Percentiles rank a stretch among this genome's conserved stretches.
These are phyloP conservation scores for Typhlichthys eigenmanni DNA, from an alignment of 2,797 vertebrate species.

Conservation along the genomic window DNA sequence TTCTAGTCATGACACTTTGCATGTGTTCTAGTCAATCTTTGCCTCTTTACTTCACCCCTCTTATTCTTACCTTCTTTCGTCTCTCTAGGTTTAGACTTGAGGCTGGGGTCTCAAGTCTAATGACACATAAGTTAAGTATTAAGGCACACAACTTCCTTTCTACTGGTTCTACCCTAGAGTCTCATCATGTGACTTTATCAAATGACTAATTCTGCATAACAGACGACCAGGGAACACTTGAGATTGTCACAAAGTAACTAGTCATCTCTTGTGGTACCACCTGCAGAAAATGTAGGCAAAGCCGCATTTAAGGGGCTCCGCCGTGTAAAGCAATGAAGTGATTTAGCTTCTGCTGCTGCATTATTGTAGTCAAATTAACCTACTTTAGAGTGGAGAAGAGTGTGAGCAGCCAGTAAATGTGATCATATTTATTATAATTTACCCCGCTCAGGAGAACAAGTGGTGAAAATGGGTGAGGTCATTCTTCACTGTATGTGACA, in stretches of 20 bases:
- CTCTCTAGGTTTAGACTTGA: no score
- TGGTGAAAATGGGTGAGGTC: slow-evolving; percentile 1
- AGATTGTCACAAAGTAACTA: slow-evolving; percentile 49
- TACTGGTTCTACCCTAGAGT: slow-evolving; percentile 18
- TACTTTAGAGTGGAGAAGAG: slow-evolving; percentile 46
- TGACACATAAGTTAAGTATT: slow-evolving; percentile 4
- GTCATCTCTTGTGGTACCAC: slow-evolving; percentile 53
- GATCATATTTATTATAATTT: slow-evolving; percentile 42
- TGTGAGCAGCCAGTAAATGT: slow-evolving; percentile 48
- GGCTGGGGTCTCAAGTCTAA: no score
- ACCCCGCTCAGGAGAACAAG: slow-evolving; percentile 2
- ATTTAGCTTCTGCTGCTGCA: slow-evolving; percentile 44
- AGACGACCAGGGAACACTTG: slow-evolving; percentile 60
- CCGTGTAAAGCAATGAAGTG: slow-evolving; percentile 40
- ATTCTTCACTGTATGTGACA: slow-evolving; percentile 13
- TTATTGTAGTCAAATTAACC: slow-evolving; percentile 56
- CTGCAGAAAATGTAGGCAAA: slow-evolving; percentile 28
- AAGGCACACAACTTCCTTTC: slow-evolving; percentile 13
- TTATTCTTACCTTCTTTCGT: no score
- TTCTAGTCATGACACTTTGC: no score
- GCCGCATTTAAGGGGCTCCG: slow-evolving; percentile 25
- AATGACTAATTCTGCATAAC: slow-evolving; percentile 53
- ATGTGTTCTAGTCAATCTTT: no score
- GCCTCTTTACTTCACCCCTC: no score
- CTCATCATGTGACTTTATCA: slow-evolving; percentile 57